phyloP scores from a whole-genome alignment of 2,888 invertebrate genomes.

The Gastracanthus pulcherrimus region DNA sequence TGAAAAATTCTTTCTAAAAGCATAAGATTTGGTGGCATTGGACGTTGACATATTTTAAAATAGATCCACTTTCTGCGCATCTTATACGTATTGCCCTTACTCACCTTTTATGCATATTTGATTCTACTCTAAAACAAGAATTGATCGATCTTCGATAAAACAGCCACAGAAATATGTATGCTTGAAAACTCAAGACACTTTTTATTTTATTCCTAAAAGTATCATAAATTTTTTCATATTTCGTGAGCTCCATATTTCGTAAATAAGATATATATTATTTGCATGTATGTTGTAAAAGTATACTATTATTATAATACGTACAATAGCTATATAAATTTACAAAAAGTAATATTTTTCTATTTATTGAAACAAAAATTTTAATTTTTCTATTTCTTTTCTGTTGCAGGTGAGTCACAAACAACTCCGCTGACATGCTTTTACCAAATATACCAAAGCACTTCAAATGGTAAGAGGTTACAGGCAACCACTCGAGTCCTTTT shows the following conservation, averaged over 20 bases:
- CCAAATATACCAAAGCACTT: background rate
- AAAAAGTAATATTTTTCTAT: background rate
- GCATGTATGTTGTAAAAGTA: too few relatives aligned
- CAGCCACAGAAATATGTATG: background rate
- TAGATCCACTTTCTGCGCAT: background rate
- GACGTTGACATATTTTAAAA: slow-evolving; percentile 14
- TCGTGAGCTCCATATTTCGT: background rate
- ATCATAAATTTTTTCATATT: background rate
- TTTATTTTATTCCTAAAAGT: background rate
- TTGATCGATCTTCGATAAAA: slow-evolving; percentile 20
- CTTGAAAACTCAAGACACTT: background rate
- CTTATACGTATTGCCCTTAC: background rate
- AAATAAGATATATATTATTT: background rate
- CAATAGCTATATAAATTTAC: background rate
- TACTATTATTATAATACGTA: too few relatives aligned
- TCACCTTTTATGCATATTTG: slow-evolving; percentile 14
- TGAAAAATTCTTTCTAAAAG: background rate
- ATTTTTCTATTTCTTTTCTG: background rate
- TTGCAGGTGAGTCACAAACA: slow-evolving; percentile 18
- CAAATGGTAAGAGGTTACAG: background rate
- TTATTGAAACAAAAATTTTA: too few relatives aligned
- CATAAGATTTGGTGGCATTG: background rate
- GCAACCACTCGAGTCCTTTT: too few relatives aligned
- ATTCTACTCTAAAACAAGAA: slow-evolving; percentile 18
- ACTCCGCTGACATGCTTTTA: background rate